A percentile compares a stretch with the other conserved stretches of the same genome.
These are phyloP conservation scores for Hassar affinis DNA, from an alignment of 2,113 vertebrate species.

Conservation along the genomic window DNA sequence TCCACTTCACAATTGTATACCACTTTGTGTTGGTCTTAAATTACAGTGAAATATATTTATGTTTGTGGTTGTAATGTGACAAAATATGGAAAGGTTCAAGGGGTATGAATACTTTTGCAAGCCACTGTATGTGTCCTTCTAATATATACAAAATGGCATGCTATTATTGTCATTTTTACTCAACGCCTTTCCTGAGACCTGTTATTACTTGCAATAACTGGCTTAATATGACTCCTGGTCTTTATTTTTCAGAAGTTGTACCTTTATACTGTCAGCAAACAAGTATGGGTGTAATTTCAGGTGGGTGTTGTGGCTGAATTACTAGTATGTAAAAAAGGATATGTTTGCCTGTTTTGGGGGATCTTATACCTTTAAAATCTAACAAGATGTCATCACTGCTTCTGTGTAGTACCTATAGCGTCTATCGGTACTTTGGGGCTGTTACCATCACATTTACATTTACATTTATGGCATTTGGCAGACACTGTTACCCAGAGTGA, in stretches of 20 bases:
- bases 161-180: too few relatives aligned
- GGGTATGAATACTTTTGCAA: too few relatives aligned
- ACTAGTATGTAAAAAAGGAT: not conserved
- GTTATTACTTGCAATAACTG: not conserved
- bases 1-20: too few relatives aligned
- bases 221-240: not conserved
- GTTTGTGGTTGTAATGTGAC: too few relatives aligned
- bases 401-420: not conserved
- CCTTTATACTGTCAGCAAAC: not conserved
- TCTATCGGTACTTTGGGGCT: not conserved
- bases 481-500: too few relatives aligned
- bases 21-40: too few relatives aligned
- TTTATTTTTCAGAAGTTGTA: not conserved
- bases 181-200: not conserved
- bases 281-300: not conserved
- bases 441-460: not conserved
- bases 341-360: not conserved
- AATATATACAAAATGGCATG: not conserved
- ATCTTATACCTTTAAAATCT: not conserved
- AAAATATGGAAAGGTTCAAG: too few relatives aligned
- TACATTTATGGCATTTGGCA: too few relatives aligned
- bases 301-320: not conserved
- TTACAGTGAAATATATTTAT: too few relatives aligned
- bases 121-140: too few relatives aligned
- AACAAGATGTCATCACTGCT: not conserved